Percentiles rank a stretch among this genome's conserved stretches.
phyloP scores from a whole-genome alignment of 1,140 invertebrate species.

The Temnothorax curvispinosus region DNA sequence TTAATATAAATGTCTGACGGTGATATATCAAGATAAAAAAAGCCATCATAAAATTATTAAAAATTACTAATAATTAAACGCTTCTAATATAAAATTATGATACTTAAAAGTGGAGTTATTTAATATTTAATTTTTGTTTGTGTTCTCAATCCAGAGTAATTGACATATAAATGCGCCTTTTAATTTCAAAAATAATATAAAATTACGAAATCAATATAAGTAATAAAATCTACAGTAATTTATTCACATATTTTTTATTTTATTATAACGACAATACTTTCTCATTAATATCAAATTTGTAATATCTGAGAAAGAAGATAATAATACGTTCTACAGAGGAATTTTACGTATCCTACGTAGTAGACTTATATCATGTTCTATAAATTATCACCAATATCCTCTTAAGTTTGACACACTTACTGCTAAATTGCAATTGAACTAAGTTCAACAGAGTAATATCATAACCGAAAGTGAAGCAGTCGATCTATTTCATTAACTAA shows the following conservation, averaged over 20 bases:
- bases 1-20: neutral
- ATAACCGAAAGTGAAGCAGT: neutral
- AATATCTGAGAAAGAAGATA: neutral
- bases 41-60: neutral
- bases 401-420: neutral
- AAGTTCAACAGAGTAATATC: slow-evolving; percentile 8
- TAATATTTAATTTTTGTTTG: neutral
- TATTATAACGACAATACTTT: neutral
- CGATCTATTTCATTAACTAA: slow-evolving; percentile 14
- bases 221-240: slow-evolving; percentile 5
- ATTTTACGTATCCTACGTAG: neutral
- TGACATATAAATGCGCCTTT: neutral
- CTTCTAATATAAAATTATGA: neutral
- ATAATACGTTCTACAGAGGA: neutral
- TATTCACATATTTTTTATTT: neutral
- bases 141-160: neutral
- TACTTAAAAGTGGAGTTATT: neutral
- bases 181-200: neutral
- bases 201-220: neutral
- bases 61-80: neutral
- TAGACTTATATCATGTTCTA: neutral
- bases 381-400: slow-evolving; percentile 2
- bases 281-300: neutral
- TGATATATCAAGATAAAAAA: neutral
- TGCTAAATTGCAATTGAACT: slow-evolving; percentile 3